Base-by-base conservation (phyloP, 2,797 vertebrate species). In the Masticophis lateralis region DNA sequence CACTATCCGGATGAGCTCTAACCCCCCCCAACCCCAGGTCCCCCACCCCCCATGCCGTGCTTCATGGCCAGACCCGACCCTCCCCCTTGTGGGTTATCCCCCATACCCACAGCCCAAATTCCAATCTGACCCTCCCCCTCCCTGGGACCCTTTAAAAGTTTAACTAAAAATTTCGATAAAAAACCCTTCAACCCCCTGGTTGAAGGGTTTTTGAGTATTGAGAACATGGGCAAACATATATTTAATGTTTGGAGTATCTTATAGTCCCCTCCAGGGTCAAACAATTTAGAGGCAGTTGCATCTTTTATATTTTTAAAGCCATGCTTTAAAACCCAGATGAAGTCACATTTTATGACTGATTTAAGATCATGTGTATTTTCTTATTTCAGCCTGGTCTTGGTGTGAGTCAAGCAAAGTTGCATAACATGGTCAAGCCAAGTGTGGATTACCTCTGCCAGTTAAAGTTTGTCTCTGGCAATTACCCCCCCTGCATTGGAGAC, bases 391-490 rank as follows among this genome's bases (percentile, higher is more conserved):
- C 98, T 92, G 94, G 97, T 90, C 96, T 98, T 88, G 97, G 97
- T 56, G 96, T 98, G 87, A 97, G 96, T 27, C 98, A 97, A 92
- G 98, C 98, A 86, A 97, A 98, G 27, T 95, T 99, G 3, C 97
- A 98, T 55, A 96, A 95, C 66, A 94, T 98, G 95, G 98, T 99
- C 91, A 99, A 98, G 95, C 98, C 99, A 95, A 99, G 99, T 0
- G 98, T 99, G 47, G 99, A 99, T 96, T 98, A 98, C 0, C 97
- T 99, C 92, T 98, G 98, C 95, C 98, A 98, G 28, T 98, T 99
- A 32, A 98, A 98, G 95, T 98, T 99, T 94, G 98, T 98, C 0
- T 97, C 99, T 0, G 99, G 99, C 91, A 99, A 99, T 97, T 99
- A 98, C 96, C 99, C 99, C 0, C 98, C 99, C 0, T 99, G 99